A percentile compares a stretch with the other conserved stretches of the same genome.
Conservation (phyloP, 2,113 vertebrate genomes). For the Trogon melanurus region DNA sequence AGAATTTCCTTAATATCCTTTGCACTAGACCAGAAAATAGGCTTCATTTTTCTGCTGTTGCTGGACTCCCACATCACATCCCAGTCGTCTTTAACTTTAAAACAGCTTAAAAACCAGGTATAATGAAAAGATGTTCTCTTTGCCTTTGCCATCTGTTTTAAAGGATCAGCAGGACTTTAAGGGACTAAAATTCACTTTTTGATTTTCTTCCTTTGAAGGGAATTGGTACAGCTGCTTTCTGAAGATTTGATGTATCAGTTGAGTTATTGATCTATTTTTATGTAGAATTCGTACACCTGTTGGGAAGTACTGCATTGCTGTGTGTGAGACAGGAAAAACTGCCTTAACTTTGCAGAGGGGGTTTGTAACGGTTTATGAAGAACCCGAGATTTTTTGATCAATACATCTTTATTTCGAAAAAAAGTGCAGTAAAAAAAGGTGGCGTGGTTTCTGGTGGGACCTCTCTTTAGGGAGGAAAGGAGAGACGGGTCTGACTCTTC, state of each 20-base stretch:
- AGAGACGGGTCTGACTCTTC: not conserved
- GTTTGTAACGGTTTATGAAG: not conserved
- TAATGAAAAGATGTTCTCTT: slow-evolving; percentile 62
- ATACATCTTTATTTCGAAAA: not conserved
- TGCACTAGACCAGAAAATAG: slow-evolving; percentile 40
- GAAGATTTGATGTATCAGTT: slow-evolving; percentile 37
- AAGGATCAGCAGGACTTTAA: slow-evolving; percentile 61
- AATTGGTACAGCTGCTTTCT: slow-evolving; percentile 43
- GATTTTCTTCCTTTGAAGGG: slow-evolving; percentile 54
- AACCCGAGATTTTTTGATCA: not conserved
- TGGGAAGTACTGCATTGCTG: not conserved
- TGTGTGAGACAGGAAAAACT: not conserved
- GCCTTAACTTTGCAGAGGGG: not conserved
- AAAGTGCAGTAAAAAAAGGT: not conserved
- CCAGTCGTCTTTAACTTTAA: slow-evolving; percentile 49
- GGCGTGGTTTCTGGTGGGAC: not conserved
- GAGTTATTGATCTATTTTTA: slow-evolving; percentile 65
- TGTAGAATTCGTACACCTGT: slow-evolving; percentile 34
- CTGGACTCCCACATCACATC: slow-evolving; percentile 27
- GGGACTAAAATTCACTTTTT: slow-evolving; percentile 55
- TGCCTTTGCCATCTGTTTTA: slow-evolving; percentile 46
- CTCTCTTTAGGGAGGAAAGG: not conserved
- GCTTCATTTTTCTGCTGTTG: slow-evolving; percentile 39
- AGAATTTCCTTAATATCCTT: slow-evolving; percentile 38
- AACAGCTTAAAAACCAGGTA: slow-evolving; percentile 1